Base-by-base conservation (phyloP, 2,888 invertebrate species). In the Drosophila histrio region DNA sequence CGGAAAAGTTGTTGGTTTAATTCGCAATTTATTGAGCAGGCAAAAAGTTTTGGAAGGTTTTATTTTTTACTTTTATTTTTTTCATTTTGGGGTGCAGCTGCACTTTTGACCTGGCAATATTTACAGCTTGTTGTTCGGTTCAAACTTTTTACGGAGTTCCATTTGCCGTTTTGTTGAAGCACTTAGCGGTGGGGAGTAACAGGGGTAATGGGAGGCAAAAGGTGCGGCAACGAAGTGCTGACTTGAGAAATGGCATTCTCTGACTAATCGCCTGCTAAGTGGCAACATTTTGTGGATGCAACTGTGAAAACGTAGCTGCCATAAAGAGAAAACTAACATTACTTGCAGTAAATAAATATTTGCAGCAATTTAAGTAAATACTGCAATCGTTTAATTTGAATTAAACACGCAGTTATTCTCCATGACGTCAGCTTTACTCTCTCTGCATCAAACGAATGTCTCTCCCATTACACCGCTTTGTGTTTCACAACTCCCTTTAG, bases 101-200 rank as follows among this genome's bases (percentile, higher is more conserved):
- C 83, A 83, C 77, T 79, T 72, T 70, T 81, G 81, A 72, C 72
- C 68, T 75, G 79, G 72, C 80, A 77, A 79, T 81, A 81, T 84
- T 84, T 81, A 81, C 81, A 76, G 81, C 84, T 81, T 81, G 81
- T 81, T 84, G 84, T 84, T 81, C 68, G 30, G 43, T 49, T 49
- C 22, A 57, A 74, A 70, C 56, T 60, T 70, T 73, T 68, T 60
- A 7, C 13, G 5, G 43, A 32, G 61, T 50, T 50, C 61, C 22
- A 32, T 21, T 26, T 54, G 39, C 72, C 28, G 71, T 71, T 65
- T 60, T 46, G 61, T 24, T 63, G 38, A 61, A 69, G 69, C 66
- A 74, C 74, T 74, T 74, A 65, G 50, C 36, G 7, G 3, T 9
- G 13, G 5, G 3, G 3, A 11, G 8, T 5, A 36, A 21, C 3